Evolutionary conservation across 2,888 invertebrate genomes (phyloP), one percentile per base, ranked within the genome.

Genomic region (Disparrhopalites patrizii): DNA sequence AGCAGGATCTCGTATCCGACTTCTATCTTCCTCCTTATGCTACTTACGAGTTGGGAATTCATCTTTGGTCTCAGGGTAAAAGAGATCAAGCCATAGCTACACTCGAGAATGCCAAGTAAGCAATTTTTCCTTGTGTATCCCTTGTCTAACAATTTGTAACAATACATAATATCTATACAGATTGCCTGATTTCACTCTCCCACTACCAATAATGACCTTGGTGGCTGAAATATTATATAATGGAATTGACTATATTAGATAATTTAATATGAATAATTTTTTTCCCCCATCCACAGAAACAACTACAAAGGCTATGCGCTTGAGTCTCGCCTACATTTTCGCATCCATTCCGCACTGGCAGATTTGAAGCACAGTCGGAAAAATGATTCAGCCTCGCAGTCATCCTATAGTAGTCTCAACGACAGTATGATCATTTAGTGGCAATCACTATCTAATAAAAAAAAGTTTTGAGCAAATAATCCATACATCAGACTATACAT

Each of bases 311-410:
- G 91, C 2, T 95, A 93, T 79, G 86, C 89, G 0, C 79, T 95
- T 73, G 94, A 95, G 78, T 92, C 93, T 0, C 83, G 94, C 40
- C 82, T 95, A 20, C 93, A 93, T 79, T 94, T 95, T 80, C 85
- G 91, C 74, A 88, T 94, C 71, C 93, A 95, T 78, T 87, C 91
- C n/a, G 78, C 78, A 55, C 76, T 79, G 52, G 74, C 77, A 47
- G 78, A 79, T 43, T 56, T 77, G 20, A 70, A 68, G 33, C 55
- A 43, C 50, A 38, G 28, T n/a, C 52, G 65, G 27, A 68, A 66
- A 56, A 68, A 62, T 55, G 69, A 70, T n/a, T 28, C 30, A 30
- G 38, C 61, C n/a, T 60, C 57, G 47, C 38, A 52, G 31, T 27
- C 47, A 33, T 33, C 56, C 36, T 51, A 50, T 18, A 36, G 25